Evolutionary conservation across 1,140 invertebrate species (phyloP), one percentile per base, ranked within the genome.

Genomic region (Drosophila lini): DNA sequence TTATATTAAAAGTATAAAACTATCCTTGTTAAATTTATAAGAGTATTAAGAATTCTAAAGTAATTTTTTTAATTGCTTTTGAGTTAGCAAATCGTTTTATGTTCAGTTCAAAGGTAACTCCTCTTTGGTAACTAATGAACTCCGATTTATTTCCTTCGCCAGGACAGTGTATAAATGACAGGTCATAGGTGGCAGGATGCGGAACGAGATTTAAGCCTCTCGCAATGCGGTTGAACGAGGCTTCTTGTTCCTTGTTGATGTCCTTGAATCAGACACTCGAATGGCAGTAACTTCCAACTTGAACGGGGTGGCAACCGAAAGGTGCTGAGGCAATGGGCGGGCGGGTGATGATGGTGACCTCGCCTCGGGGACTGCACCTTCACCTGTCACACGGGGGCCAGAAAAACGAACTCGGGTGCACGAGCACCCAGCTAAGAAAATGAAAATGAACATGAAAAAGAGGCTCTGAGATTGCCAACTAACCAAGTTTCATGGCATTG

Each of bases 341-440:
- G 8, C 15, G 38, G 19, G 57, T 45, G 47, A 41, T 41, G 65
- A 36, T 62, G 45, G 50, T 50, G 68, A 71, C 68, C 68, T 71
- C 77, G 73, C 80, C 77, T 67, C 80, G 70, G 63, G 48, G 70
- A 74, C 48, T 77, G 76, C 70, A 77, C 75, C 75, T 86, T 86
- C 75, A 86, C 50, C 74, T 78, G 78, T 71, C 69, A 64, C 73
- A 78, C 57, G 52, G 38, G 47, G 25, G 34, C 36, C 7, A 6
- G 16, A 45, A 40, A 52, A 19, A 53, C 34, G 58, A 56, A 62
- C 59, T 50, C 41, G 56, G 76, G 84, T 84, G 63, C 74, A 81
- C 47, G 62, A 58, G 74, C 19, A 83, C 71, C 50, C 56, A 48
- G 76, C 59, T 38, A 11, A 45, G 40, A 56, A 45, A 71, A 64